These are phyloP conservation scores for Oncorhynchus masou DNA, from an alignment of 2,113 vertebrate genomes.

Conservation along the genomic window DNA sequence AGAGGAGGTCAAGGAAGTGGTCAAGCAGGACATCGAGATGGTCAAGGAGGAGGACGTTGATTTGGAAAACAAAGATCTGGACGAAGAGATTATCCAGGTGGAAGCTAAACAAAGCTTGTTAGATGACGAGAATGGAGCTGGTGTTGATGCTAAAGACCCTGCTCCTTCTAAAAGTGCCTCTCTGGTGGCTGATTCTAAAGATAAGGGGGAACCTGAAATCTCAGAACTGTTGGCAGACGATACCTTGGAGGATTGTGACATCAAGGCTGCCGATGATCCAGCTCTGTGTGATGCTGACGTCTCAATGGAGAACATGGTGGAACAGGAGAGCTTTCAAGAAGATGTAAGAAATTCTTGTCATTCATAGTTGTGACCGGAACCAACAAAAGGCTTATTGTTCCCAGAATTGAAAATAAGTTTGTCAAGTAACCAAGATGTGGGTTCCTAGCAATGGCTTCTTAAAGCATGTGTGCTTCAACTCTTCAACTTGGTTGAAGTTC, in stretches of 20 bases:
- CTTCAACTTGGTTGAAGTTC: not conserved
- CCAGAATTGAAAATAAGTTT: not conserved
- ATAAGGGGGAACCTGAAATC: not conserved
- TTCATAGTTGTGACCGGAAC: constrained; percentile 1
- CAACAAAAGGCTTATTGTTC: not conserved
- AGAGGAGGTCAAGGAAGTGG: not conserved
- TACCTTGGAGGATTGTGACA: not conserved
- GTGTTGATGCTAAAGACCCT: not conserved
- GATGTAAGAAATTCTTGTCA: constrained; percentile 8
- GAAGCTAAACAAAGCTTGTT: constrained; percentile 26
- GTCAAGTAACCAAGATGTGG: not conserved
- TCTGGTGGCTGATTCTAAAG: not conserved
- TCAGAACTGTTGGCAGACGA: not conserved
- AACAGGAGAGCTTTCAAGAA: constrained; percentile 22
- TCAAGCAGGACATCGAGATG: constrained; percentile 3
- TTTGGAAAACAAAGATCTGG: too few relatives aligned
- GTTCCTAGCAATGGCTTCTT: not conserved
- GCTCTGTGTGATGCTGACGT: not conserved
- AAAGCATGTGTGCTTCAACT: not conserved
- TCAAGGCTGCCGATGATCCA: not conserved
- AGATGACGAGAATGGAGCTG: not conserved
- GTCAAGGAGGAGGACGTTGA: constrained; percentile 46
- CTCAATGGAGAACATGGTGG: constrained; percentile 18
- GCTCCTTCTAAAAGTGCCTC: not conserved
- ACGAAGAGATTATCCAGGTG: constrained; percentile 45